Evolutionary conservation across 2,797 vertebrate genomes (phyloP).

Genomic region (Zenarchopterus dispar): DNA sequence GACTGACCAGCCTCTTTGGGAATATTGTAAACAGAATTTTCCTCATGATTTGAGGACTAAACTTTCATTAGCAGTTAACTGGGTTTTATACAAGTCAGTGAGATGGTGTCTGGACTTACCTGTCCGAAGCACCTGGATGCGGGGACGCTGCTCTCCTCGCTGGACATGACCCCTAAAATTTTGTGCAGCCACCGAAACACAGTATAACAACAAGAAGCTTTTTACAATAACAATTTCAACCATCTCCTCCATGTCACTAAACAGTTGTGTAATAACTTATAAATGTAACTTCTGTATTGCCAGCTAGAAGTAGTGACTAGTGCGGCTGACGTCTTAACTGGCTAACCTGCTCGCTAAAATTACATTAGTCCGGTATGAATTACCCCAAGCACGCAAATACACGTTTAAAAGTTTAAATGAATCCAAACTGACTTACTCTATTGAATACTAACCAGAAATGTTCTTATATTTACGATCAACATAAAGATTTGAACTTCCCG

Average conservation of each 20-base stretch:
- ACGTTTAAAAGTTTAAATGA: constrained; percentile 5
- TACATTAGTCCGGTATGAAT: not conserved
- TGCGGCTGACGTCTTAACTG: not conserved
- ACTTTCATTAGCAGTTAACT: no score
- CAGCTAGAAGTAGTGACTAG: not conserved
- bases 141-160: constrained; percentile 31
- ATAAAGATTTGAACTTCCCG: constrained; percentile 58
- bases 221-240: no score
- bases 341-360: not conserved
- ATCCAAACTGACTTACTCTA: not conserved
- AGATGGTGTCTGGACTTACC: constrained; percentile 32
- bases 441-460: not conserved
- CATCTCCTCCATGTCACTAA: no score
- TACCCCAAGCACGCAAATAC: not conserved
- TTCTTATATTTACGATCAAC: not conserved
- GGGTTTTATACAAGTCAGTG: no score
- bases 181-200: not conserved
- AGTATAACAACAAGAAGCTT: not conserved
- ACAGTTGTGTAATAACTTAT: no score
- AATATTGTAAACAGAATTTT: no score
- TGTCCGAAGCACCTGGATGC: constrained; percentile 65
- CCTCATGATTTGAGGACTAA: no score
- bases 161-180: constrained; percentile 48
- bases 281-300: not conserved
- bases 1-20: no score